Base-by-base conservation (phyloP, 1,140 invertebrate genomes). In the Drosophila kikkawai region DNA sequence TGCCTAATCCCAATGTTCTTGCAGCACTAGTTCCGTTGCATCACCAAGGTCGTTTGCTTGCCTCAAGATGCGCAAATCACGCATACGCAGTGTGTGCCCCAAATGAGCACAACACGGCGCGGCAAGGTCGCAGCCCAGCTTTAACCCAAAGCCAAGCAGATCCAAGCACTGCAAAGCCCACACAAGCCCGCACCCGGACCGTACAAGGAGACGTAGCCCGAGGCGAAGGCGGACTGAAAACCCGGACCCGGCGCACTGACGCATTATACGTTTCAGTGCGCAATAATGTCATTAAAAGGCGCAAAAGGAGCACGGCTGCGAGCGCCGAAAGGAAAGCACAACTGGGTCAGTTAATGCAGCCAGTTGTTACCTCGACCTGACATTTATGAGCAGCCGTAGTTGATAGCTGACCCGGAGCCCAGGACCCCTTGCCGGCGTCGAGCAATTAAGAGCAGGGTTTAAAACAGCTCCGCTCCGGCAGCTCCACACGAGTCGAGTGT, bases 331-430 rank as follows among this genome's bases (percentile, higher is more conserved):
- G 45, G 74, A 58, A 74, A 63, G 75, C 80, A 68, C 71, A 88
- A 90, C 75, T 90, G 84, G 85, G 81, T 88, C 85, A 90, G 81
- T 90, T 90, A 84, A 88, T 87, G 85, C 84, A 87, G 80, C 81
- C 75, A 78, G 75, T 78, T 78, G 75, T 68, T 78, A 77, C 75
- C 75, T 76, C 82, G 80, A 83, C 61, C 68, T 80, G 85, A 87
- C 80, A 87, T 83, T 90, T 84, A 90, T 90, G 84, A 81, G 81
- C 81, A 79, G 56, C 50, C 15, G 55, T n/a, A 34, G 48, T 37
- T 34, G 65, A 37, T 69, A 37, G 65, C 64, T 56, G 32, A 32
- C 48, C 57, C 15, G 13, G 39, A 45, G 60, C 65, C 22, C 67
- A 51, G 50, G 58, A 74, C 73, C 65, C 64, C 73, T 69, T 78